phyloP scores from a whole-genome alignment of 2,113 vertebrate species.

The Deroptyus accipitrinus region DNA sequence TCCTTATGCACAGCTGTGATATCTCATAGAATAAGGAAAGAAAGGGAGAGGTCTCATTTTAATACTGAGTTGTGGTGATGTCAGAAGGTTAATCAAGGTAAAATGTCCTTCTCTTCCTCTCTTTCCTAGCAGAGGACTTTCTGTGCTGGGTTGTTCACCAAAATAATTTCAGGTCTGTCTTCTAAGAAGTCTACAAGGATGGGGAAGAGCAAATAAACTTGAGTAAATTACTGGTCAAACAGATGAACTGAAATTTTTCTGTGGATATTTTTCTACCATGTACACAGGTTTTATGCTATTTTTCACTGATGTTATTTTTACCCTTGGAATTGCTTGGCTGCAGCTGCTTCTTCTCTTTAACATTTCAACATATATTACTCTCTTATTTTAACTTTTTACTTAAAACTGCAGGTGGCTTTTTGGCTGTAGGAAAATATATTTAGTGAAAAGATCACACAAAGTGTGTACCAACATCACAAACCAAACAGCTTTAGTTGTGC shows the following conservation, averaged over 20 bases:
- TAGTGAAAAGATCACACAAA: background rate
- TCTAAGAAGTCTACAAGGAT: background rate
- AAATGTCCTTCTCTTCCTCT: background rate
- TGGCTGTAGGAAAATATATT: background rate
- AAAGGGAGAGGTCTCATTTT: background rate
- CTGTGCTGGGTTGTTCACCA: background rate
- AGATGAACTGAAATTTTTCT: background rate
- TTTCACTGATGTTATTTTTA: background rate
- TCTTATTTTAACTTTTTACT: background rate
- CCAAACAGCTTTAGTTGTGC: background rate
- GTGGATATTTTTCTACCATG: background rate
- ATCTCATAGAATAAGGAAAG: background rate
- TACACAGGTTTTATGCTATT: background rate
- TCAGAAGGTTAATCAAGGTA: background rate
- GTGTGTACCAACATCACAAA: background rate
- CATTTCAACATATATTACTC: background rate
- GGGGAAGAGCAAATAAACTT: background rate
- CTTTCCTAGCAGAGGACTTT: background rate
- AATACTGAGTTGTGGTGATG: rapidly evolving
- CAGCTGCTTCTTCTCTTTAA: background rate
- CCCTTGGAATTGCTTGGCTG: background rate
- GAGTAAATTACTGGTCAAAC: background rate
- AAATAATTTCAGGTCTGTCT: conserved; percentile 19
- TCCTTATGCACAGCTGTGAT: background rate
- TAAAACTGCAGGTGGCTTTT: background rate